Evolutionary conservation across 2,888 invertebrate species (phyloP).

Genomic region (Nemoura dubitans): DNA sequence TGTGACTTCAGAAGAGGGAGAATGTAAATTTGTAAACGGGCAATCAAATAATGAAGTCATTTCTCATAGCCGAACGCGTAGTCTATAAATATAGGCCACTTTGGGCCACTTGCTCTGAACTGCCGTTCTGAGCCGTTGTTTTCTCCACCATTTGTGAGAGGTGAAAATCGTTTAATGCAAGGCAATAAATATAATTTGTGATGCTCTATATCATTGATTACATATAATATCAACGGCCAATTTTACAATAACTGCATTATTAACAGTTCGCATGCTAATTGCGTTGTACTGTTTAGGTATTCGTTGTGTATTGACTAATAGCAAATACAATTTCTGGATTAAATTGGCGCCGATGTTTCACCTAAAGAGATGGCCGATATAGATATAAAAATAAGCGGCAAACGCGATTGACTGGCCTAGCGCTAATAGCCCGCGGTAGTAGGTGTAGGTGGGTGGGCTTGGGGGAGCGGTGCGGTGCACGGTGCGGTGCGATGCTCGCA

Average conservation of each 20-base stretch:
- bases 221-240: not conserved
- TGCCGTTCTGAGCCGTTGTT: not conserved
- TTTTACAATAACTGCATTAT: not conserved
- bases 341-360: not conserved
- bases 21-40: not conserved
- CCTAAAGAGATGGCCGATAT: not conserved
- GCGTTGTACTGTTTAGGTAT: not conserved
- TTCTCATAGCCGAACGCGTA: not conserved
- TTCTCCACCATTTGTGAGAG: not conserved
- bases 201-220: not conserved
- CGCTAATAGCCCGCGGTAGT: not conserved
- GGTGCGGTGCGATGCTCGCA: too few relatives aligned
- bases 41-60: not conserved
- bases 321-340: not conserved
- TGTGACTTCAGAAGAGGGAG: not conserved
- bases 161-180: not conserved
- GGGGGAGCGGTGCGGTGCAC: too few relatives aligned
- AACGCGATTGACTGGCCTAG: not conserved
- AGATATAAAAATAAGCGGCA: not conserved
- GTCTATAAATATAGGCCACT: not conserved
- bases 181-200: slow-evolving; percentile 4
- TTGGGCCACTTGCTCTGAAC: not conserved
- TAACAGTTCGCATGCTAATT: not conserved
- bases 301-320: not conserved
- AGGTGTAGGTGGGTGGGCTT: not conserved